Base-by-base conservation (phyloP, 2,113 vertebrate genomes). In the Nipponia nippon region DNA sequence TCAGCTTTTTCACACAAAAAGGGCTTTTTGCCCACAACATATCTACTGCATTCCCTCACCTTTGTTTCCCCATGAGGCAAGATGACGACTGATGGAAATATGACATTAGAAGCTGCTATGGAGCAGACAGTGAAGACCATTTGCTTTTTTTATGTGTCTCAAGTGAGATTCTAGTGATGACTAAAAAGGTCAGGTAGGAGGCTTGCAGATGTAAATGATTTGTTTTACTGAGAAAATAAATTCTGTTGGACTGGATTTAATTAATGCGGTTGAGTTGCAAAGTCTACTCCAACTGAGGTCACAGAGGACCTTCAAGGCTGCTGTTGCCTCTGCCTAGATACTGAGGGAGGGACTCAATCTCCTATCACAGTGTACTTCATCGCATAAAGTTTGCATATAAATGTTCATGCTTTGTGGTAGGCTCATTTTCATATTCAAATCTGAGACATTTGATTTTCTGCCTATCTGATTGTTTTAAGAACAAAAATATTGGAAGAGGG, bases 401-500 rank as follows among this genome's bases (percentile, higher is more conserved):
- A 52, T 16, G 6, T 11, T 84, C 7, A 2, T 49, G 4, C 30
- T 87, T 80, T 75, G 50, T 59, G 30, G 3, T 34, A 55, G 4
- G 9, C 58, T 62, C 7, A 23, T 42, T 83, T 80, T 83, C 19
- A 36, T 83, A 42, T 30, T 27, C 21, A 75, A 77, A 47, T 44
- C 4, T 49, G 23, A 10, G 23, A 80, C 27, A 40, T 25, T 46
- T 36, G 10, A 3, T 90, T 79, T 87, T 61, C 21, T 16, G 32
- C 9, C 22, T 34, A 5, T 18, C 10, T 76, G 16, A 13, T 20
- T 59, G 61, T 65, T 87, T 62, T 16, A 40, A 52, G 13, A 2
- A 5, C 46, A 56, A 72, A 38, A 3, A 0, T 10, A 4, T 16
- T 32, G 11, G 12, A 21, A 30, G 3, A 16, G 13, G 2, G 5